Evolutionary conservation across 2,113 vertebrate species (phyloP).

Genomic region (Cyprinodon brontotheroides): DNA sequence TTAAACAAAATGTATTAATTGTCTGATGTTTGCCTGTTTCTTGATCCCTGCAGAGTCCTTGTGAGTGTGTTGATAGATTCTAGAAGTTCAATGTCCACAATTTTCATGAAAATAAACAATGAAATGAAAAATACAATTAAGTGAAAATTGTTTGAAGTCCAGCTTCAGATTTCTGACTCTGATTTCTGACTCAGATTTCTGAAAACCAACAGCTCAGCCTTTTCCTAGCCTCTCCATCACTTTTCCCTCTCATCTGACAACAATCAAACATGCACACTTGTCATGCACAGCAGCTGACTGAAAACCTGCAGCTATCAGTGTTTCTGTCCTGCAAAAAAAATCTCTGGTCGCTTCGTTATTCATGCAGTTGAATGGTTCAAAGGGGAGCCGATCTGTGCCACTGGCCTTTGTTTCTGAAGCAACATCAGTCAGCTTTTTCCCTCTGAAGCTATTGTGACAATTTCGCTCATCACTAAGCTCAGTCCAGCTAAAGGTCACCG

Average conservation of each 20-base stretch:
- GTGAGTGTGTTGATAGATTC: conserved; percentile 38
- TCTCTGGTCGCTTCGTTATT: conserved; percentile 69
- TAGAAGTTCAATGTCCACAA: background rate
- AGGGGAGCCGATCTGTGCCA: conserved; percentile 23
- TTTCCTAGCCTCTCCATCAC: conserved; percentile 24
- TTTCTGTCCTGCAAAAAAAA: conserved; percentile 25
- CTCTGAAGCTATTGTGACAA: conserved; percentile 39
- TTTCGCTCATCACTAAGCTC: conserved; percentile 44
- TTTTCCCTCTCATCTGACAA: conserved; percentile 46
- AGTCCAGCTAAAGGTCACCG: conserved; percentile 55
- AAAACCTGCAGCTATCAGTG: conserved; percentile 45
- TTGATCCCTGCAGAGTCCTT: conserved; percentile 45
- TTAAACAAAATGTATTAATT: conserved; percentile 19
- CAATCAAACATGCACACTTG: conserved; percentile 32
- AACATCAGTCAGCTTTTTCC: conserved; percentile 65
- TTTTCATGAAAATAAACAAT: background rate
- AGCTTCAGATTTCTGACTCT: background rate
- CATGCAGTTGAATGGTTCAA: conserved; percentile 46
- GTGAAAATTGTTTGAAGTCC: background rate
- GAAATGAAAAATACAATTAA: background rate
- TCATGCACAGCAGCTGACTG: conserved; percentile 45
- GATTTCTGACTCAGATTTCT: background rate
- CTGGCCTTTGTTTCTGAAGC: conserved; percentile 53
- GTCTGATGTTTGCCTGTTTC: conserved; percentile 28
- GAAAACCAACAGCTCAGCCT: conserved; percentile 50